Conservation (phyloP, 2,113 vertebrate genomes). For the Toxostoma redivivum region DNA sequence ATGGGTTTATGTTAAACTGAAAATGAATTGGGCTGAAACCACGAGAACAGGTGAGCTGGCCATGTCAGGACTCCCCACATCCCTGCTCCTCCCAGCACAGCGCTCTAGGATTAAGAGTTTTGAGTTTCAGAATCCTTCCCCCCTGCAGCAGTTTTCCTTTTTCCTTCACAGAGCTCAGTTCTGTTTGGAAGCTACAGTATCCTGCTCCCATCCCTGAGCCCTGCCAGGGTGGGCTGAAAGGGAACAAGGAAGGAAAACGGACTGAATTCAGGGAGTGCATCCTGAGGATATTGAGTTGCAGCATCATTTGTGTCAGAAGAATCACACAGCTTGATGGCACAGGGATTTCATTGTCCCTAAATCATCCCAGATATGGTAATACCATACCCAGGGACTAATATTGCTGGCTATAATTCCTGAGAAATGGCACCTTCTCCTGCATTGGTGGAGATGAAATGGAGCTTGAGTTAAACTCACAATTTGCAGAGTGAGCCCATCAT, state of each 20-base stretch:
- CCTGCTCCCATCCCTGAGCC: neutral
- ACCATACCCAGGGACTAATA: conserved; percentile 7
- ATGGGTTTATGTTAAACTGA: neutral
- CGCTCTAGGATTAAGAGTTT: neutral
- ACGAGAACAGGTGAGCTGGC: neutral
- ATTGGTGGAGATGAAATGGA: neutral
- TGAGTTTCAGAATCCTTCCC: neutral
- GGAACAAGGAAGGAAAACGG: neutral
- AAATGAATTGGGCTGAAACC: neutral
- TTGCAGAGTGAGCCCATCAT: neutral
- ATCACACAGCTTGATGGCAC: neutral
- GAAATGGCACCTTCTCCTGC: conserved; percentile 22
- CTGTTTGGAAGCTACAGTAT: neutral
- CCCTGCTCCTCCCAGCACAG: neutral
- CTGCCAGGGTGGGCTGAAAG: neutral
- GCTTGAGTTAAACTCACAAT: neutral
- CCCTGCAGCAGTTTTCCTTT: neutral
- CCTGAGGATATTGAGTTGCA: neutral
- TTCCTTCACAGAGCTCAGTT: neutral
- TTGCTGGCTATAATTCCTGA: neutral
- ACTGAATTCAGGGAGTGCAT: neutral
- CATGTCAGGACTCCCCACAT: accelerated
- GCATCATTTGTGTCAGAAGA: neutral
- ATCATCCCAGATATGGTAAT: conserved; percentile 27
- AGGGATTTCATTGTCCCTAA: conserved; percentile 30